Evolutionary conservation across 1,140 invertebrate genomes (phyloP), one percentile per base, ranked within the genome.

Genomic region (Neodiprion lecontei): DNA sequence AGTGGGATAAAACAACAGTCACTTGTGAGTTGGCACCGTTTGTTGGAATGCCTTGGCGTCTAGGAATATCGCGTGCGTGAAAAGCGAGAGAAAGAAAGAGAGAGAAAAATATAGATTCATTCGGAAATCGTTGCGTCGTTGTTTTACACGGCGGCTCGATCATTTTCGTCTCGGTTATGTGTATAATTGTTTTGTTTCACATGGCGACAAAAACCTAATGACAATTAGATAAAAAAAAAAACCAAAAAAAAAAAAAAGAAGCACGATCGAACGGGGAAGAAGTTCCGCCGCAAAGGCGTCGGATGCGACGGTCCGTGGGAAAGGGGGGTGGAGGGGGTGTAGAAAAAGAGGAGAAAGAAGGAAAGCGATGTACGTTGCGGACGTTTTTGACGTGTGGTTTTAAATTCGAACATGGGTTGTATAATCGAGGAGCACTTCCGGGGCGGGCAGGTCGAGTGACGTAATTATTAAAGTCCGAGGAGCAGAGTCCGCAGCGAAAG

Each of bases 321-420:
- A 12, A 48, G 69, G 47, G 65, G 50, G 47, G 50, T 49, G 65
- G 49, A 14, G 49, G 48, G 48, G 65, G 71, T 0, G 21, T 40
- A 67, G 12, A 14, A 49, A 61, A 23, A 73, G 72, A 71, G 69
- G 17, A 67, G 11, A 48, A 40, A 67, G 11, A 48, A 28, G 72
- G 65, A 72, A 61, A 67, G 14, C 48, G 69, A 47, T 23, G 14
- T 48, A 9, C 68, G 65, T 68, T 17, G 50, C 11, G 69, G 61
- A 50, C 48, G 69, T 68, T 61, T 61, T 40, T 69, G 50, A 68
- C 72, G 67, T 74, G 73, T 74, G 73, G 49, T 69, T 71, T 21
- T 21, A 17, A 65, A 40, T 40, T 40, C 28, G 2, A 40, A 40
- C 28, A 40, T 1, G 28, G 28, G 28, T 40, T 40, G 28, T 40